Evolutionary conservation across 2,113 vertebrate species (phyloP), one percentile per base, ranked within the genome.

Genomic region (Plecturocebus donacophilus): DNA sequence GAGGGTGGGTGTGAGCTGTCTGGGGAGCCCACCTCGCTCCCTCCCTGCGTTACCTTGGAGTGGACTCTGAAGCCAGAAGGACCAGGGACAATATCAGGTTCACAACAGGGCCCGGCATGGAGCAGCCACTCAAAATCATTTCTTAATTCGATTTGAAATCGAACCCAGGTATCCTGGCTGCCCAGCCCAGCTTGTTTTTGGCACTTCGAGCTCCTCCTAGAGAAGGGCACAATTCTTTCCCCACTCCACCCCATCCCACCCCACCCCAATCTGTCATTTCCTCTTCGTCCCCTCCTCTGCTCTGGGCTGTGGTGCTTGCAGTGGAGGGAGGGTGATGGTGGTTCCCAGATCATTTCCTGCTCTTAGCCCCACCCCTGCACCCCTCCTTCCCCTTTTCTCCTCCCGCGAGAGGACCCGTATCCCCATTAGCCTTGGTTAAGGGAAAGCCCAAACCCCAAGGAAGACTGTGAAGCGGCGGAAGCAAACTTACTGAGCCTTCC

Each of bases 201-300:
- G 93, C 35, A 38, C 23, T 45, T 64, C 0, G 75, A 64, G 81
- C 82, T 68, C 86, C 61, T 91, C 84, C 81, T 88, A 96, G 91
- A 68, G 32, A 84, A 66, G 45, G 70, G 45, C 93, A 91, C 2
- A 11, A 52, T 73, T 83, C 64, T 64, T 23, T 21, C 12, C 7
- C n/a, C 47, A 42, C 77, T 49, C 79, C 64, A 11, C 61, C 30
- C 6, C 23, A 25, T 73, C 25, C 73, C 56, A 80, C 95, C 88
- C 94, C 96, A 88, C 96, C 97, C 97, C 97, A 97, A 97, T 96
- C 96, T 98, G 97, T 97, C 97, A 96, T 98, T 98, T 98, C 98
- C 98, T 98, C 98, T 98, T 97, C 95, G 97, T 94, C 64, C 82
- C 85, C 88, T 81, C 25, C 85, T 96, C 54, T 42, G 52, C 81